Evolutionary conservation across 2,888 invertebrate genomes (phyloP).

Genomic region (Dasysyrphus albostriatus): DNA sequence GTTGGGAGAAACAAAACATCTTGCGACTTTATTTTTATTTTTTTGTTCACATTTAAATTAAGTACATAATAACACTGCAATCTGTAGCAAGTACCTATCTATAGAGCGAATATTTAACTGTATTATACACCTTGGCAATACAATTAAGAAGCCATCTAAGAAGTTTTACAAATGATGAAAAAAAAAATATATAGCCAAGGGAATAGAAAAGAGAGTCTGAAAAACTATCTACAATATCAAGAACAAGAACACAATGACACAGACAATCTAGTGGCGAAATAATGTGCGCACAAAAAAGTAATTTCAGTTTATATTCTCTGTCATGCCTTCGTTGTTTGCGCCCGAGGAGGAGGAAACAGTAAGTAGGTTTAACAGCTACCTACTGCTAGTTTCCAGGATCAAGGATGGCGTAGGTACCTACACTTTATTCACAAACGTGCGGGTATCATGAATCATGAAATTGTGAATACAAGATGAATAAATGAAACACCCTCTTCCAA

Average conservation of each 20-base stretch:
- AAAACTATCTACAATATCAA: constrained; percentile 4
- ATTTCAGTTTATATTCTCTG: constrained; percentile 17
- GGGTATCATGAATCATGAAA: constrained; percentile 56
- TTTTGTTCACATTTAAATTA: not conserved
- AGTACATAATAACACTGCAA: not conserved
- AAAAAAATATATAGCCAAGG: no score
- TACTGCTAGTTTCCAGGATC: constrained; percentile 5
- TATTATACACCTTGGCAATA: constrained; percentile 10
- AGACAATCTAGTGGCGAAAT: not conserved
- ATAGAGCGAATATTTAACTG: not conserved
- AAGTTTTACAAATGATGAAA: not conserved
- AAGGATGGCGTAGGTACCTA: not conserved
- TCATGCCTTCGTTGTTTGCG: not conserved
- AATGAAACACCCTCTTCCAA: constrained; percentile 21
- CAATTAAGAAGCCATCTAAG: not conserved
- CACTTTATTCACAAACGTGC: constrained; percentile 6
- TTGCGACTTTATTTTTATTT: not conserved
- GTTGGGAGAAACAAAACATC: not conserved
- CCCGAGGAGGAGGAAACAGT: not conserved
- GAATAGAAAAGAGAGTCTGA: not conserved
- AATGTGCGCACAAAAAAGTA: constrained; percentile 15
- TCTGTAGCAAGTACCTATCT: not conserved
- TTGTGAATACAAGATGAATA: constrained; percentile 50
- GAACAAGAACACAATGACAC: constrained; percentile 11
- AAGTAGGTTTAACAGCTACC: not conserved